Evolutionary conservation across 2,113 vertebrate species (phyloP).

Genomic region (Oncorhynchus tshawytscha): DNA sequence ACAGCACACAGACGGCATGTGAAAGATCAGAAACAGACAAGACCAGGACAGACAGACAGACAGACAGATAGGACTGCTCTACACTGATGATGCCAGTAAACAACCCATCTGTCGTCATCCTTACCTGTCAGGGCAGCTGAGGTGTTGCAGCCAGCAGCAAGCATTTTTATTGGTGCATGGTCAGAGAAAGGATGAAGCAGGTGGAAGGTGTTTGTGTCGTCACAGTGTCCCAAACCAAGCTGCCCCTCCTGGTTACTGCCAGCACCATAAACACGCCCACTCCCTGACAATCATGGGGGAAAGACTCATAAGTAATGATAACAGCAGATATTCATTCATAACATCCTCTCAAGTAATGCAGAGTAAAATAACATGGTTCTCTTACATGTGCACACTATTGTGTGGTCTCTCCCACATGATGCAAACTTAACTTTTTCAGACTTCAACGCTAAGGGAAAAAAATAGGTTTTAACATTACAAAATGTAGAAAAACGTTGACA

Average conservation of each 20-base stretch:
- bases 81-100: too few relatives aligned
- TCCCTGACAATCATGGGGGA: slow-evolving; percentile 59
- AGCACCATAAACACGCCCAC: slow-evolving; percentile 76
- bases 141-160: slow-evolving; percentile 84
- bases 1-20: slow-evolving; percentile 10
- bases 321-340: not conserved
- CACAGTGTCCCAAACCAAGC: slow-evolving; percentile 81
- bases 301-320: not conserved
- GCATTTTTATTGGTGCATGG: slow-evolving; percentile 77
- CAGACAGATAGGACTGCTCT: too few relatives aligned
- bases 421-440: slow-evolving; percentile 81
- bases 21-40: slow-evolving; percentile 43
- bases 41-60: not conserved
- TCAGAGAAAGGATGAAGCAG: slow-evolving; percentile 77
- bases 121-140: slow-evolving; percentile 87
- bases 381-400: slow-evolving; percentile 85
- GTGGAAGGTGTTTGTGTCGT: slow-evolving; percentile 77
- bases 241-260: slow-evolving; percentile 87
- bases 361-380: not conserved
- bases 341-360: not conserved
- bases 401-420: slow-evolving; percentile 88
- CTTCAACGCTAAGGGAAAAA: slow-evolving; percentile 78
- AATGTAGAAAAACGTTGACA: not conserved
- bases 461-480: not conserved
- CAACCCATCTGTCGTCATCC: slow-evolving; percentile 41